phyloP scores from a whole-genome alignment of 1,140 invertebrate genomes.

The Sycophaga agraensis region DNA sequence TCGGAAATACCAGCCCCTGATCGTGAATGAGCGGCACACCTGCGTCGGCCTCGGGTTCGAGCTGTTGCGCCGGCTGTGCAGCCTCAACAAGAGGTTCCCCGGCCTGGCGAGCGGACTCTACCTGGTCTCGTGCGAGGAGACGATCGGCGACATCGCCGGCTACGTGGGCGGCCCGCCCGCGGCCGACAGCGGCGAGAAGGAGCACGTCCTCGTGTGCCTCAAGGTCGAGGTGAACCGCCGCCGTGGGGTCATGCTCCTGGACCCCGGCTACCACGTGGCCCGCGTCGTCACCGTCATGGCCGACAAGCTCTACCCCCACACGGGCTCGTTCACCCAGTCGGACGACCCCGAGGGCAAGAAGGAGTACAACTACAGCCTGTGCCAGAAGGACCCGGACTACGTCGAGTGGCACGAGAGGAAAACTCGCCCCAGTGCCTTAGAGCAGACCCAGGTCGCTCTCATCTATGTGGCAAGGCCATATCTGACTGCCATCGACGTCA shows the following conservation, averaged over 20 bases:
- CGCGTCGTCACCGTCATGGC: slow-evolving; percentile 84
- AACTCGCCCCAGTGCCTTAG: slow-evolving; percentile 62
- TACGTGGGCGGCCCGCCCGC: slow-evolving; percentile 66
- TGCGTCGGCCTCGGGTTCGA: slow-evolving; percentile 86
- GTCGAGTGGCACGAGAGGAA: slow-evolving; percentile 80
- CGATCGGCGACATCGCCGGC: slow-evolving; percentile 67
- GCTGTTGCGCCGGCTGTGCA: slow-evolving; percentile 64
- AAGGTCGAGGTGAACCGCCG: slow-evolving; percentile 73
- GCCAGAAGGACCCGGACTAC: slow-evolving; percentile 67
- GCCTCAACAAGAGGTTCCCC: slow-evolving; percentile 64
- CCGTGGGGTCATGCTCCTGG: slow-evolving; percentile 74
- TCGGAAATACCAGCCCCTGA: slow-evolving; percentile 73
- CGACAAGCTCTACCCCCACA: slow-evolving; percentile 82
- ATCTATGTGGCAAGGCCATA: slow-evolving; percentile 79
- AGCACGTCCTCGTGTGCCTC: slow-evolving; percentile 83
- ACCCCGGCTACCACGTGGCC: slow-evolving; percentile 88
- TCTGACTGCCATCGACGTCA: slow-evolving; percentile 78
- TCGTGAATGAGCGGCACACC: slow-evolving; percentile 76
- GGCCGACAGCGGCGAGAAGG: slow-evolving; percentile 74
- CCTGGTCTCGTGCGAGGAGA: slow-evolving; percentile 85
- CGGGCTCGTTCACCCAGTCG: slow-evolving; percentile 81
- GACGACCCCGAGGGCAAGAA: slow-evolving; percentile 70
- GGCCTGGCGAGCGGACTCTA: slow-evolving; percentile 68
- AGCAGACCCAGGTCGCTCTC: slow-evolving; percentile 59
- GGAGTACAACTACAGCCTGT: slow-evolving; percentile 78